Percentiles rank a stretch among this genome's conserved stretches.
Conservation (phyloP, 53 echinoderm and acorn worm species). For the Antedon mediterranea region DNA sequence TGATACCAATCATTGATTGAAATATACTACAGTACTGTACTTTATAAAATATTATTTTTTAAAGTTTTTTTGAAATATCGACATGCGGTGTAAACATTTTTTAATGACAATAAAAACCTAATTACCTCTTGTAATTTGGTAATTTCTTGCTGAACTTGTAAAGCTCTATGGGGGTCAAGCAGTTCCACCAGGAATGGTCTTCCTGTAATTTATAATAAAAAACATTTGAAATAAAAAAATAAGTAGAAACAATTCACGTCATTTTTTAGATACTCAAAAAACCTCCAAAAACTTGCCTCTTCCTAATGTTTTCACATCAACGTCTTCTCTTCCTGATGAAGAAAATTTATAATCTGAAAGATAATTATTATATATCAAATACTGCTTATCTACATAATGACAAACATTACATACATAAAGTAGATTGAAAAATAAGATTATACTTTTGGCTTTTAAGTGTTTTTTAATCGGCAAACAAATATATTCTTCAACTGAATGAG, state of each 20-base stretch:
- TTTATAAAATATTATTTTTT: no score
- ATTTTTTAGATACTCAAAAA: neutral
- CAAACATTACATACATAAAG: no score
- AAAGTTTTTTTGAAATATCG: no score
- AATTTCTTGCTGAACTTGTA: slow-evolving; percentile 36
- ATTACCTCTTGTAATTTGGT: slow-evolving; percentile 61
- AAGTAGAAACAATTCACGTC: neutral
- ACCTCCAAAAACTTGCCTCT: slow-evolving; percentile 27
- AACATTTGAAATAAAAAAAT: neutral
- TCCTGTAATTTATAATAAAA: slow-evolving; percentile 27
- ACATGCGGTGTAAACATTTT: no score
- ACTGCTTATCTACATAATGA: no score
- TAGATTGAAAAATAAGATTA: no score
- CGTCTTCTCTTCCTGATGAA: slow-evolving; percentile 93
- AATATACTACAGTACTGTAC: no score
- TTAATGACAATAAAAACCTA: no score
- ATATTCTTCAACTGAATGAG: slow-evolving; percentile 73
- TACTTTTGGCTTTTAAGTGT: slow-evolving; percentile 58
- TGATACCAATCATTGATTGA: no score
- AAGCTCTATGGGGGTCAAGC: slow-evolving; percentile 40
- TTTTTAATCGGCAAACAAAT: slow-evolving; percentile 67
- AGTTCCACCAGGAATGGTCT: slow-evolving; percentile 81
- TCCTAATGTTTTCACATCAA: slow-evolving; percentile 85
- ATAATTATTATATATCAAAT: slow-evolving; percentile 9
- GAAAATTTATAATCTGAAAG: slow-evolving; percentile 63